These are phyloP conservation scores for Synchiropus splendidus DNA, from an alignment of 2,113 vertebrate species.

Conservation along the genomic window DNA sequence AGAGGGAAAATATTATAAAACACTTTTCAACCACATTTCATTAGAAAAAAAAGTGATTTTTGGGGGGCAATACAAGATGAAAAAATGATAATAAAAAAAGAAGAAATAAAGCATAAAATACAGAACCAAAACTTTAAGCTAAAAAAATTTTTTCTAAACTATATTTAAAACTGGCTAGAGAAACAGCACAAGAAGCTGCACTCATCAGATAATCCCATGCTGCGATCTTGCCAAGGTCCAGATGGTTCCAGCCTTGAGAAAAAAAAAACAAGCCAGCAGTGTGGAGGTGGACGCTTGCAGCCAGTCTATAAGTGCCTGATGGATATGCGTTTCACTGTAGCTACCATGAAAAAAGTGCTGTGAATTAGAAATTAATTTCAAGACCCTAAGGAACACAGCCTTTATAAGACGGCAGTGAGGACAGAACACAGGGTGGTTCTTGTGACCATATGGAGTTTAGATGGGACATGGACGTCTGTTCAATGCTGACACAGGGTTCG, in stretches of 20 bases:
- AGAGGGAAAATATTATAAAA: too few species aligned
- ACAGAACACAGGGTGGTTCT: too few species aligned
- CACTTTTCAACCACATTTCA: background rate
- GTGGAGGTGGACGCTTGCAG: conserved; percentile 34
- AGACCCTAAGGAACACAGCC: conserved; percentile 14
- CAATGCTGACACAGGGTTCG: conserved; percentile 17
- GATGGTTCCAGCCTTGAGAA: conserved; percentile 38
- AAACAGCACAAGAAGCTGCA: conserved; percentile 25
- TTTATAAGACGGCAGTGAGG: too few species aligned
- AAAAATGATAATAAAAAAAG: too few species aligned
- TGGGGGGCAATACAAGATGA: too few species aligned
- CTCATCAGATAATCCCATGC: conserved; percentile 24
- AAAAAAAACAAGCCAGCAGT: conserved; percentile 33
- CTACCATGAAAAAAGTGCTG: conserved; percentile 2
- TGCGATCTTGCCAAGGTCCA: conserved; percentile 41
- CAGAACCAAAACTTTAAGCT: background rate
- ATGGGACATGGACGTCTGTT: background rate
- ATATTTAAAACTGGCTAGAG: too few species aligned
- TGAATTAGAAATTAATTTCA: conserved; percentile 4
- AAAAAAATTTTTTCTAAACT: too few species aligned
- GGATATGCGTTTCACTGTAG: conserved; percentile 10
- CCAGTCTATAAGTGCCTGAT: conserved; percentile 24
- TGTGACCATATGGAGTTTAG: background rate
- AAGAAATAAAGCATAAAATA: too few species aligned
- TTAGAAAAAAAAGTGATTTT: too few species aligned